phyloP scores from a whole-genome alignment of 2,113 vertebrate genomes.

The Phycodurus eques region DNA sequence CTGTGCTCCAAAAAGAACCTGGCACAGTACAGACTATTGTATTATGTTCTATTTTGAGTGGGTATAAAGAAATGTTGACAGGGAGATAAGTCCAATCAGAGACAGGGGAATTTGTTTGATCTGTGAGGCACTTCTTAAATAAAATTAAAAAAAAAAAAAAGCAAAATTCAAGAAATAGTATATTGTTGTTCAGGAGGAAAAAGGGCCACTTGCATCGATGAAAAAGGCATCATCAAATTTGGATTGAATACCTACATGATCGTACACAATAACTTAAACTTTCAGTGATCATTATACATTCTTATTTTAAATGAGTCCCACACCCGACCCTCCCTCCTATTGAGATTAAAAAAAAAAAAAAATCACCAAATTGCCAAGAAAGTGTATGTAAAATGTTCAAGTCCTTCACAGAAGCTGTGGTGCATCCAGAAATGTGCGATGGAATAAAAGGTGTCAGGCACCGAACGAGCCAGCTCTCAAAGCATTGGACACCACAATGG shows the following conservation, averaged over 20 bases:
- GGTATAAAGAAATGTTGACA: slow-evolving; percentile 14
- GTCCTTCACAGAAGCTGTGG: slow-evolving; percentile 61
- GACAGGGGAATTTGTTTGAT: slow-evolving; percentile 50
- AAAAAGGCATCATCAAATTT: slow-evolving; percentile 82
- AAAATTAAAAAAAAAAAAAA: slow-evolving; percentile 13
- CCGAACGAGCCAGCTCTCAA: slow-evolving; percentile 44
- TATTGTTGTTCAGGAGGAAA: slow-evolving; percentile 51
- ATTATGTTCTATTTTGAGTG: slow-evolving; percentile 4
- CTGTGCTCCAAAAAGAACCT: slow-evolving; percentile 8
- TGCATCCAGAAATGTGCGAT: slow-evolving; percentile 62
- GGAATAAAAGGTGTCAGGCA: slow-evolving; percentile 44
- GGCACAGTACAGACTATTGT: slow-evolving; percentile 6
- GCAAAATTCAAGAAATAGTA: slow-evolving; percentile 14
- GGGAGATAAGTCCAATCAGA: slow-evolving; percentile 58
- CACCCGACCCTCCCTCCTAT: slow-evolving; percentile 43
- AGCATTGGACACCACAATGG: slow-evolving; percentile 29
- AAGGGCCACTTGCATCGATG: slow-evolving; percentile 79
- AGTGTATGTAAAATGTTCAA: slow-evolving; percentile 69
- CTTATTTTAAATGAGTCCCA: slow-evolving; percentile 66
- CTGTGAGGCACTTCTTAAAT: slow-evolving; percentile 82
- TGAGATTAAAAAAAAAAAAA: slow-evolving; percentile 45
- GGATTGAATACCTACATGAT: slow-evolving; percentile 71
- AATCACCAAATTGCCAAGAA: slow-evolving; percentile 40
- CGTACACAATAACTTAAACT: slow-evolving; percentile 66
- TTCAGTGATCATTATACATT: slow-evolving; percentile 83